Evolutionary conservation across 1,140 invertebrate species (phyloP), one percentile per base, ranked within the genome.

Genomic region (Drosophila littoralis): DNA sequence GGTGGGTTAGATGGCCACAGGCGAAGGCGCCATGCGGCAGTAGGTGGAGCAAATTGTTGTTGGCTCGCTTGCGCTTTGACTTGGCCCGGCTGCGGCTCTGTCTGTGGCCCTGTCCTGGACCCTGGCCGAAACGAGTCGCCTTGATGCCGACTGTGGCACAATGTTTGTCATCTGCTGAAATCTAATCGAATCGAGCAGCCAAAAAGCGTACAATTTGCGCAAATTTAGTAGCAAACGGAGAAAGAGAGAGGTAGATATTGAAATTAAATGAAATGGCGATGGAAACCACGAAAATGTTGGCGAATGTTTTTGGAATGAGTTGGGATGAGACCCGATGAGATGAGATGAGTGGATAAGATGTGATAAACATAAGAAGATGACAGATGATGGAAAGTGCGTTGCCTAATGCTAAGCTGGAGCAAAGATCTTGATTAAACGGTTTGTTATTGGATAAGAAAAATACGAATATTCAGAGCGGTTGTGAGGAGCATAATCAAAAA

Each of bases 141-240:
- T 38, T 36, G 52, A 33, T 8, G 50, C 6, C 43, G 36, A 75
- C 75, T 81, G 63, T 68, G 57, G 58, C 71, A 75, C 74, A 70
- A 79, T 84, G 77, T 89, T 88, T 88, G 84, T 88, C 83, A 89
- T 89, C 81, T 88, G 77, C 84, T 88, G 80, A 70, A 89, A 81
- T 89, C 84, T 88, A 88, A 89, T 89, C 84, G 80, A 84, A 81
- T 84, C 22, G 74, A 75, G 64, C 67, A 64, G 68, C 73, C 67
- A 75, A 71, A 75, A 65, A 64, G 73, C 73, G 66, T 71, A 75
- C 59, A 71, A 70, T 64, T 75, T 71, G 59, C 35, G 50, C 58
- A 70, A 63, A 70, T 75, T 75, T 70, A 64, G 55, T 70, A 51
- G 67, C 72, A 48, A 48, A 28, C 28, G 17, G 12, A 17, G 22